phyloP scores from a whole-genome alignment of 2,888 invertebrate species.

The Mechanitis messenoides region DNA sequence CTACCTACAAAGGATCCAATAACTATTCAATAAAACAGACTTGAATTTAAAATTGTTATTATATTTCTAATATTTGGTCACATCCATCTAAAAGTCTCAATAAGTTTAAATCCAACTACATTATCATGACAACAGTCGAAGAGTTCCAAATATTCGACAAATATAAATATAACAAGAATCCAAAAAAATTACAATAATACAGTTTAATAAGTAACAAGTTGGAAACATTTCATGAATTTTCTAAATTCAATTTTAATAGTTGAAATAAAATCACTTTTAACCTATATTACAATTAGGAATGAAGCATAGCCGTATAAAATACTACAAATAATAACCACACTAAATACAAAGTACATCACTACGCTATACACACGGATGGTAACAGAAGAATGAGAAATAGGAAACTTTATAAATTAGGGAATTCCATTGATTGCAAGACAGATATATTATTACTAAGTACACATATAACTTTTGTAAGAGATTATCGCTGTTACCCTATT shows the following conservation, averaged over 20 bases:
- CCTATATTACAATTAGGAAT: slow-evolving; percentile 34
- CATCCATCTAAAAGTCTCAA: slow-evolving; percentile 49
- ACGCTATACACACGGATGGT: background rate
- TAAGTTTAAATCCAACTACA: slow-evolving; percentile 53
- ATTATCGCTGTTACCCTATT: too few species aligned
- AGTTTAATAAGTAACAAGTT: slow-evolving; percentile 51
- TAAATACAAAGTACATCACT: slow-evolving; percentile 10
- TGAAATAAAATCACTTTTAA: slow-evolving; percentile 28
- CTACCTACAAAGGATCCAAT: background rate
- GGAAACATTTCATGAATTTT: slow-evolving; percentile 9
- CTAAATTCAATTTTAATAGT: slow-evolving; percentile 9
- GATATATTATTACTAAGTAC: too few species aligned
- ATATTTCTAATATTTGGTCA: slow-evolving; percentile 54
- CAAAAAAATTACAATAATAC: slow-evolving; percentile 53
- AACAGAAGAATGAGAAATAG: slow-evolving; percentile 8
- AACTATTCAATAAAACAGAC: slow-evolving; percentile 18
- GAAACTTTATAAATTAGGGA: slow-evolving; percentile 10
- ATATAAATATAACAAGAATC: slow-evolving; percentile 44
- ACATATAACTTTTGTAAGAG: too few species aligned
- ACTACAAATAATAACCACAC: slow-evolving; percentile 26
- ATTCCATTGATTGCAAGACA: background rate
- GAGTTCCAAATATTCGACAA: slow-evolving; percentile 58
- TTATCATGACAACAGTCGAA: slow-evolving; percentile 55
- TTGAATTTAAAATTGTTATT: slow-evolving; percentile 23
- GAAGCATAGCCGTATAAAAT: slow-evolving; percentile 38